Percentiles rank a stretch among this genome's conserved stretches.
Evolutionary conservation across 2,888 invertebrate genomes (phyloP).

Genomic region (Torymus texanus): DNA sequence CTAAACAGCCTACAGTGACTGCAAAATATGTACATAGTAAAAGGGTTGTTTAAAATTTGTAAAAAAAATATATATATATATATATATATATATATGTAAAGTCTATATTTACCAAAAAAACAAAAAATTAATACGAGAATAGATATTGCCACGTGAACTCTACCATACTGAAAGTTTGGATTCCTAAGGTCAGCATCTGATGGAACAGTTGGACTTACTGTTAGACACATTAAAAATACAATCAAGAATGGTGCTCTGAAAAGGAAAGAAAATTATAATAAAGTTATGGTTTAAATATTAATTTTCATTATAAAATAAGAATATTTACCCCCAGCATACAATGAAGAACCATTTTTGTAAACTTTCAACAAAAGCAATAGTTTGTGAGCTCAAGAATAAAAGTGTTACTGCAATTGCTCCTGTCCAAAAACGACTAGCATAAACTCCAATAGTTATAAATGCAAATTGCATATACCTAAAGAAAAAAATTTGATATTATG

Average conservation of each 20-base stretch:
- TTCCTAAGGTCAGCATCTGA: slow-evolving; percentile 79
- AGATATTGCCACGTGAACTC: slow-evolving; percentile 86
- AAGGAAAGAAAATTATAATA: slow-evolving; percentile 58
- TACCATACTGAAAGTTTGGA: slow-evolving; percentile 87
- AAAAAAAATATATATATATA: neutral
- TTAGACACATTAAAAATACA: slow-evolving; percentile 80
- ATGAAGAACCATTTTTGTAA: slow-evolving; percentile 83
- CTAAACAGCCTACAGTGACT: slow-evolving; percentile 88
- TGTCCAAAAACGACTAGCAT: slow-evolving; percentile 90
- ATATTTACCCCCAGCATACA: slow-evolving; percentile 78
- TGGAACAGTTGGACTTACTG: slow-evolving; percentile 75
- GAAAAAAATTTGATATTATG: slow-evolving; percentile 12
- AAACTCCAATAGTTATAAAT: slow-evolving; percentile 85
- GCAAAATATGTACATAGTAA: slow-evolving; percentile 55
- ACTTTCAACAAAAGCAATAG: slow-evolving; percentile 87
- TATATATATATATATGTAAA: slow-evolving; percentile 9
- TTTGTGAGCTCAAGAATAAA: slow-evolving; percentile 88
- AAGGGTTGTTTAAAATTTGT: slow-evolving; percentile 7
- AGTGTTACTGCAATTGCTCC: slow-evolving; percentile 88
- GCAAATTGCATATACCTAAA: slow-evolving; percentile 84
- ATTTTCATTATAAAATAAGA: slow-evolving; percentile 1
- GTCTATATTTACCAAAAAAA: slow-evolving; percentile 81
- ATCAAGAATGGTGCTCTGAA: slow-evolving; percentile 82
- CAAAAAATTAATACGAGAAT: slow-evolving; percentile 86
- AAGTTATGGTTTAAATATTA: neutral